Conservation (phyloP, 2,113 vertebrate genomes). For the Apus apus region DNA sequence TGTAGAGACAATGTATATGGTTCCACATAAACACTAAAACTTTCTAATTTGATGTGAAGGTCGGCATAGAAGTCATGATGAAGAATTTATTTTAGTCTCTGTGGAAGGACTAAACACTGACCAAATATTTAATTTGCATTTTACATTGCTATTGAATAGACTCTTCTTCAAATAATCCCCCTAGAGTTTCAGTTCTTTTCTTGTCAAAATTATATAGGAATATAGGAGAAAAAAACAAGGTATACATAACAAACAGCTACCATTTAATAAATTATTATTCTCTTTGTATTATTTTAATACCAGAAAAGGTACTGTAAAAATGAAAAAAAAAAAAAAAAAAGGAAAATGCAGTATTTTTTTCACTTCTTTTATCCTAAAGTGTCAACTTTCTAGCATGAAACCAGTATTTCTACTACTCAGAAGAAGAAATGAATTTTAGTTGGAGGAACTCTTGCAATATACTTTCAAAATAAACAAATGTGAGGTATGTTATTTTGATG, state of each 20-base stretch:
- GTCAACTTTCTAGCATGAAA: background rate
- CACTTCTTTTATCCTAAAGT: background rate
- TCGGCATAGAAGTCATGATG: background rate
- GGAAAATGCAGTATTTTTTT: background rate
- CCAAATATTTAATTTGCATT: slow-evolving; percentile 56
- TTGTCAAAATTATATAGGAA: background rate
- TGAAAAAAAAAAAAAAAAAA: background rate
- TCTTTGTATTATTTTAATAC: background rate
- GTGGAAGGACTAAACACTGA: background rate
- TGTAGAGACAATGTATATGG: slow-evolving; percentile 5
- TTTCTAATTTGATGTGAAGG: slow-evolving; percentile 37
- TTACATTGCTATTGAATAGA: slow-evolving; percentile 29
- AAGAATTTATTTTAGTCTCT: slow-evolving; percentile 24
- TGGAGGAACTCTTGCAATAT: background rate
- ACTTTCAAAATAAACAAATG: background rate
- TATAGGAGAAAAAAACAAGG: background rate
- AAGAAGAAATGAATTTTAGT: background rate
- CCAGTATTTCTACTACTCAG: background rate
- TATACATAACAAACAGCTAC: background rate
- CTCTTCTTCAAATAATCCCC: background rate
- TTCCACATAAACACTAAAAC: slow-evolving; percentile 28
- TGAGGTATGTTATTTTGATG: background rate
- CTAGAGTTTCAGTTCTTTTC: background rate
- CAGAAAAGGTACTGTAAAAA: background rate
- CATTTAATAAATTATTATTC: background rate